Base-by-base conservation (phyloP, 2,888 invertebrate species). In the Isotomurus palustris region DNA sequence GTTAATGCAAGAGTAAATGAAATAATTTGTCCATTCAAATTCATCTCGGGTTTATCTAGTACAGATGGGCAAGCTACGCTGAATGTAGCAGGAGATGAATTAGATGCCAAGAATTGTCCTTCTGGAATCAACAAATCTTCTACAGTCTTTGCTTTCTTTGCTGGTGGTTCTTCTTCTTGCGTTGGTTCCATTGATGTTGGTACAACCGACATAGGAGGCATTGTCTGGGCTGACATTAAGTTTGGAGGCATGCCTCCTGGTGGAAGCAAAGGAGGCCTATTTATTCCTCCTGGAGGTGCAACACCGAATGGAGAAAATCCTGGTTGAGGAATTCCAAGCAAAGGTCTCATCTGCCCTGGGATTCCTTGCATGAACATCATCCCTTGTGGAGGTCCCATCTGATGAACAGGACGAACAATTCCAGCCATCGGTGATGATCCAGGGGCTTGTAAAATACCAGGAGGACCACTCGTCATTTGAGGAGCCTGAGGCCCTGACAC, bases 91-190 rank as follows among this genome's bases (percentile, higher is more conserved):
- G 87, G 86, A 68, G 83, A 83, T 83, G 83, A 82, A 74, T 86
- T 84, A 71, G 83, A 78, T 12, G 83, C 78, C 63, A 88, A 77
- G 77, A 90, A 93, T 51, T 87, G 84, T 54, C 83, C 82, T 78
- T 97, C 97, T 0, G 95, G 88, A 67, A 96, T 85, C 8, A 99
- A 81, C 45, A 88, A 86, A 73, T 96, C 96, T 76, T 97, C 97
- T 0, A 64, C 53, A 48, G 91, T 91, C 63, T 93, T 83, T 60
- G 87, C 78, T 74, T 91, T 88, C 78, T 97, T 97, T 58, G 84
- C 80, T 1, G 87, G 83, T 1, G 94, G 92, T 71, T 90, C 92
- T 58, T 93, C 93, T 21, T 88, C 89, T n/a, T n/a, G n/a, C n/a
- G n/a, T n/a, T 10, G 55, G 51, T 25, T 87, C 89, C 17, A 57